Evolutionary conservation across 1,140 invertebrate species (phyloP), one percentile per base, ranked within the genome.

Genomic region (Pristionchus pacificus): DNA sequence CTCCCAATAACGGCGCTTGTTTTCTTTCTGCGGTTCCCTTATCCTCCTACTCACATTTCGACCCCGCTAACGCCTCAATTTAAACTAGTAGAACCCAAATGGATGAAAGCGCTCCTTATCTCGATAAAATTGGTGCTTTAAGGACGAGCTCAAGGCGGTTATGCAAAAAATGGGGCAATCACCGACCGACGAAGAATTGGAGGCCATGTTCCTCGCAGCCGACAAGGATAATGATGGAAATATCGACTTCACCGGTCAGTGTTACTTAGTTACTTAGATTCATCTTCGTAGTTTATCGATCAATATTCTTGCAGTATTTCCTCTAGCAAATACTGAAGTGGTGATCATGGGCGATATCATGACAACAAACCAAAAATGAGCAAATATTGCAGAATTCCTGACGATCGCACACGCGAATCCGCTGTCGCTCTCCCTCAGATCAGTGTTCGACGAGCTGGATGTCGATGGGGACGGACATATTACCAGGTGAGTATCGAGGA

Each of bases 161-260:
- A 84, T 83, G 81, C 80, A 80, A 30, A 84, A 83, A 74, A 83
- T 83, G 81, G 80, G 83, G 33, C 81, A 83, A 65, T 78, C 78
- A 61, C 82, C 82, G 24, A 84, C 83, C 1, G 83, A 82, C 58
- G 81, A 83, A 60, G 81, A 83, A 27, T 66, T 83, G 13, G 69
- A 68, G 60, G 80, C 80, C 2, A 77, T 77, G 76, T 77, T 77
- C 63, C 28, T 73, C 10, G 76, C 76, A 0, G 76, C 76, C 2
- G 76, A 77, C 59, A 72, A 68, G 57, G 71, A 77, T 38, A 25
- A 65, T 15, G 76, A 77, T 49, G 76, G 76, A 60, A 77, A 77
- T 28, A 77, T 77, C 55, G 74, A 77, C 38, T 77, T 77, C 67
- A 60, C 72, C 49, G 76, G 76, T 77, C 61, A 38, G 63, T 29